Base-by-base conservation (phyloP, 2,113 vertebrate genomes). In the Gadus chalcogrammus region DNA sequence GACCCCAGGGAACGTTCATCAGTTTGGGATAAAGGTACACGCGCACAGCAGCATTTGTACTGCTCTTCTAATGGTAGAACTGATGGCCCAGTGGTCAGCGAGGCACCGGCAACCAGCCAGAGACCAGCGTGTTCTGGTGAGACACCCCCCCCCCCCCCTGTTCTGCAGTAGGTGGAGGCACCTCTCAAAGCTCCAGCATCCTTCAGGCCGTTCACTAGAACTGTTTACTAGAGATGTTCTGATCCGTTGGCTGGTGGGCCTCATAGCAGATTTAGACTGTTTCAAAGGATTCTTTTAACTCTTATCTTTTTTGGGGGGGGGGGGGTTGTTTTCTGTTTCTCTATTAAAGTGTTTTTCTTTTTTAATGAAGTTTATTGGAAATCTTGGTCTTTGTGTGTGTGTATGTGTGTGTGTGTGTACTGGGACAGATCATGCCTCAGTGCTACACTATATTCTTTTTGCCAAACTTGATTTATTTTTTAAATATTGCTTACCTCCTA, bases 271-370 rank as follows among this genome's bases (percentile, higher is more conserved):
- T 84, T 86, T 88, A 91, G 83, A 86, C 87, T 87, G 75, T 85
- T 83, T 81, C 58, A 85, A 87, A 88, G 42, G 42, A 48, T 48
- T 71, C 67, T 67, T 67, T 4, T 55, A 78, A 87, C 80, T 31
- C 76, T 84, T 85, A 87, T 69, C 53, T 81, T 75, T 77, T 79
- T 17, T n/a, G 24, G 24, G 24, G 24, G 24, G 24, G 24, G 24
- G 24, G 24, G 24, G 24, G 24, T 24, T 24, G 24, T 24, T 82
- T 82, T 79, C 90, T 90, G 87, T 90, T 92, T 89, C 84, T 90
- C 88, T 84, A 75, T 88, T 86, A 85, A 87, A 89, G 83, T 89
- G 87, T 91, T 89, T 92, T 84, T 88, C 84, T 87, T 81, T 58
- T 58, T 58, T 58, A 17, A 58, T n/a, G 55, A 82, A 82, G 53